phyloP scores from a whole-genome alignment of 2,797 vertebrate genomes.

The Leptatherina wallacei region DNA sequence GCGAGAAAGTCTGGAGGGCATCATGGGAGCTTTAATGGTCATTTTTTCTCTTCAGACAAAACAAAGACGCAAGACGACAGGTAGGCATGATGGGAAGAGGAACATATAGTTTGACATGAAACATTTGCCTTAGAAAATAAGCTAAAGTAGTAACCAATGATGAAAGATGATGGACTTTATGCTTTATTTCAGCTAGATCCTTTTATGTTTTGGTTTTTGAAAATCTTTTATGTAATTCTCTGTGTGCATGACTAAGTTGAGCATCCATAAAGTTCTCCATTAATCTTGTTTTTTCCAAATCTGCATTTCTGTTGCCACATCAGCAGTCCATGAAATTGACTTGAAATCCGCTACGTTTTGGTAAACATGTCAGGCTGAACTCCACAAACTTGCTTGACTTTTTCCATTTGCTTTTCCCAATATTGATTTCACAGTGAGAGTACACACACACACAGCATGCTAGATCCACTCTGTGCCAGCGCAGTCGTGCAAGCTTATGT shows the following conservation, averaged over 20 bases:
- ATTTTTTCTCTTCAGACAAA: slow-evolving; percentile 83
- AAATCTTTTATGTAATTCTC: neutral
- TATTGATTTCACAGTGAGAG: slow-evolving; percentile 55
- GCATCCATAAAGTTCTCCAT: slow-evolving; percentile 19
- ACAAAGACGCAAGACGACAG: slow-evolving; percentile 72
- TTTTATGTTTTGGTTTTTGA: neutral
- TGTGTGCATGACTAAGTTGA: slow-evolving; percentile 13
- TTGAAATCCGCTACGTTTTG: slow-evolving; percentile 35
- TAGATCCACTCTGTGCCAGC: slow-evolving; percentile 46
- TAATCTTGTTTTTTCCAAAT: slow-evolving; percentile 49
- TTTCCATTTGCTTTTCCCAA: slow-evolving; percentile 40
- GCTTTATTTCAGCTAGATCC: neutral
- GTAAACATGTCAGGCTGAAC: slow-evolving; percentile 39
- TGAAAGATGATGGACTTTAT: neutral
- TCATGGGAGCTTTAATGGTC: slow-evolving; percentile 73
- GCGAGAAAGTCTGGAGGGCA: slow-evolving; percentile 66
- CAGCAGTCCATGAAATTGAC: slow-evolving; percentile 78
- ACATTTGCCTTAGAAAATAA: neutral
- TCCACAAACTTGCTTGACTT: slow-evolving; percentile 48
- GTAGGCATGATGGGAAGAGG: slow-evolving; percentile 58
- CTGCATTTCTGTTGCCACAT: slow-evolving; percentile 56
- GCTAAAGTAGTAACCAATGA: neutral
- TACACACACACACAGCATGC: slow-evolving; percentile 16
- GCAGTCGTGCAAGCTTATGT: slow-evolving; percentile 36
- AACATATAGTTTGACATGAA: neutral